phyloP scores from a whole-genome alignment of 2,113 vertebrate species.

The human (Homo sapiens) region GRCh38 chr2:41415001-41415500 shows the following conservation, averaged over 20 bases:
- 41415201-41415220: not conserved
- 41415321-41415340: not conserved
- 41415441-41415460: not conserved
- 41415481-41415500: not conserved
- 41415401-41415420: not conserved
- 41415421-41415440: not conserved
- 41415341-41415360: not conserved
- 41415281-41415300: not conserved
- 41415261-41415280: not conserved
- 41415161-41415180: not conserved
- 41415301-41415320: not conserved
- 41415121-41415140: not conserved
- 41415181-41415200: not conserved
- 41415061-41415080: not conserved
- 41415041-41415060: not conserved
- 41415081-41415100: not conserved
- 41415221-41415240: not conserved
- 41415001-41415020: not conserved
- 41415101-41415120: not conserved
- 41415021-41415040: not conserved
- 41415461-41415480: not conserved
- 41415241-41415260: not conserved
- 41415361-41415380: not conserved
- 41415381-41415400: not conserved
- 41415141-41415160: not conserved